Base-by-base conservation (phyloP, 2,113 vertebrate species). In the Beaufortia kweichowensis region DNA sequence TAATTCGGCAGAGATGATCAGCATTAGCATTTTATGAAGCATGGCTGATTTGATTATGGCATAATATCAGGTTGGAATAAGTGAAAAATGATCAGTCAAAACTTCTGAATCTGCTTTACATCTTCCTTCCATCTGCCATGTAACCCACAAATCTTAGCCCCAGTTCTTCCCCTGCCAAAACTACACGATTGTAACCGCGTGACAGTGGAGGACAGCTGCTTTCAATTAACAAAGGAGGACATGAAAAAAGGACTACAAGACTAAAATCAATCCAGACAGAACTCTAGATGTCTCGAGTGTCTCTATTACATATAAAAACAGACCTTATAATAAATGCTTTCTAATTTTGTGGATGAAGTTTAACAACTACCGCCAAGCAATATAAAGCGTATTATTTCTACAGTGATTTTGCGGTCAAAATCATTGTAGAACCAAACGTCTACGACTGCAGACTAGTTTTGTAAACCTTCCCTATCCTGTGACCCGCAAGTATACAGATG, bases 171-270 rank as follows among this genome's bases (percentile, higher is more conserved):
- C 77, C 84, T 77, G 76, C 78, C 80, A 82, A 82, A 76, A 75
- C 57, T 84, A 85, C 88, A 90, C 88, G 82, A 60, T 77, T 89
- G 88, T 91, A 90, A 92, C 91, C 90, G 80, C n/a, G 76, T 82
- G 84, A 84, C 85, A 83, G 84, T 53, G 74, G 66, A 61, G 39
- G 19, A 85, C 88, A 91, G 87, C 92, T 92, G 91, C 85, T 90
- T 90, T 86, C 87, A 90, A 90, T 92, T 91, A 91, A 86, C 89
- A 86, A 72, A 85, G 76, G 76, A 83, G 81, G 80, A 81, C 83
- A 75, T 78, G 35, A 56, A 66, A 61, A 84, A 65, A 26, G 57
- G 63, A 70, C 57, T 77, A 67, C 46, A 72, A 75, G 65, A 11
- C 56, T 76, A 53, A 29, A 82, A 62, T 41, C 63, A 75, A 75